These are phyloP conservation scores for Salpingus planirostris DNA, from an alignment of 2,888 invertebrate genomes.

Conservation along the genomic window DNA sequence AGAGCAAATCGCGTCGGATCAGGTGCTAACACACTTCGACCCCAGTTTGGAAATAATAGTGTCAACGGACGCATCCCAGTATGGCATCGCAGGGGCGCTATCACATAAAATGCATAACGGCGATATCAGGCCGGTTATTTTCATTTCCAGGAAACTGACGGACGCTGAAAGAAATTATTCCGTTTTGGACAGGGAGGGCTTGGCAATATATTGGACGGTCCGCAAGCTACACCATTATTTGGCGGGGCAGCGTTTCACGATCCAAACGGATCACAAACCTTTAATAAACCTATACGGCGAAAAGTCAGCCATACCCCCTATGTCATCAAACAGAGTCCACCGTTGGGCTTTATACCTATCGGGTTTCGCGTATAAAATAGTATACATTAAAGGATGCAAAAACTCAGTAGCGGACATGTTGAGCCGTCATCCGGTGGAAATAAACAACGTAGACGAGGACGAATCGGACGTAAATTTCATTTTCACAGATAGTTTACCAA, in stretches of 20 bases:
- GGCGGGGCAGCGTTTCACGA: conserved; percentile 6
- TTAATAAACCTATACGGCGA: conserved; percentile 9
- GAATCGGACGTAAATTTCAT: conserved; percentile 4
- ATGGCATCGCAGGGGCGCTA: conserved; percentile 11
- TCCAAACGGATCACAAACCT: conserved; percentile 13
- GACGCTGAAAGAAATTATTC: conserved; percentile 7
- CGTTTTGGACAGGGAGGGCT: conserved; percentile 7
- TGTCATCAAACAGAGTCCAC: conserved; percentile 10
- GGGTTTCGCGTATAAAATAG: conserved; percentile 8
- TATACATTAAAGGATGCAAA: conserved; percentile 9
- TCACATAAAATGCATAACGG: conserved; percentile 4
- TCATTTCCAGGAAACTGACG: conserved; percentile 6
- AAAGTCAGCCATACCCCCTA: conserved; percentile 7
- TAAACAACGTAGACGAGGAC: conserved; percentile 1
- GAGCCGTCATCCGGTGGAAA: conserved; percentile 6
- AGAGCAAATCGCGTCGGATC: conserved; percentile 3
- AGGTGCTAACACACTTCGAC: conserved; percentile 8
- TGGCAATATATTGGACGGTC: conserved; percentile 7
- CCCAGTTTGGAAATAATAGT: conserved; percentile 7
- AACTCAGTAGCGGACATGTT: conserved; percentile 10
- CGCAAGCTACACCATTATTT: conserved; percentile 9
- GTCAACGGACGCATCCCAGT: conserved; percentile 8
- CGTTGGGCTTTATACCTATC: conserved; percentile 15
- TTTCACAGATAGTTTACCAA: conserved; percentile 2
- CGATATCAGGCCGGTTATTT: conserved; percentile 3